Evolutionary conservation across 2,113 vertebrate genomes (phyloP), one percentile per base, ranked within the genome.

Genomic region (Leptobrachium leishanense): DNA sequence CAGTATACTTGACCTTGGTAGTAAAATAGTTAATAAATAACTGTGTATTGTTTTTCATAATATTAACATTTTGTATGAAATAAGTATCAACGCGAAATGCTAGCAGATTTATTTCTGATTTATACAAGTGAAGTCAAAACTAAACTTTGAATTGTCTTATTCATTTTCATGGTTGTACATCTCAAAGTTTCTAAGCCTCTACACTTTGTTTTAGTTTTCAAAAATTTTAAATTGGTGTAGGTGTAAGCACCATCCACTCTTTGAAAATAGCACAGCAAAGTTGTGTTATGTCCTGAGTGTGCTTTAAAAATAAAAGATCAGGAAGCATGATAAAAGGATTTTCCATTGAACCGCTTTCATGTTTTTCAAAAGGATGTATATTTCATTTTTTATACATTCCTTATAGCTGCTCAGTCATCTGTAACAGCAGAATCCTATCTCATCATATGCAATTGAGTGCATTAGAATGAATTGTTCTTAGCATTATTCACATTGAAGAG

Each of bases 141-240:
- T 31, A 31, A 0, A 31, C 20, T 31, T 31, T 31, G 20, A 31
- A 31, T 31, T 31, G 20, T 31, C 20, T 31, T 31, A 31, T 31
- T 31, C 20, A 31, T 31, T 31, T 31, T 31, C 0, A 31, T 31
- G 20, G 20, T 31, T 31, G 20, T 31, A 31, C 20, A 31, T 81
- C 68, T 70, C 73, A 81, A 80, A 53, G 72, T 74, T 62, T 74
- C 68, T 46, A 68, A 74, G 15, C 77, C 50, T 73, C 77, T 73
- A 43, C 68, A 41, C 53, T 81, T n/a, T 68, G 43, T 64, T 74
- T 81, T 74, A 65, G 73, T 74, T 74, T 20, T 62, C 54, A 74
- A 81, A 81, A 74, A 62, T 74, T 81, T 81, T 71, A 81, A 81
- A 81, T 65, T 59, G 20, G 20, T 68, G 78, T 81, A 74, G 78